Evolutionary conservation across 2,888 invertebrate genomes (phyloP).

Genomic region (Drosophila phalerata): DNA sequence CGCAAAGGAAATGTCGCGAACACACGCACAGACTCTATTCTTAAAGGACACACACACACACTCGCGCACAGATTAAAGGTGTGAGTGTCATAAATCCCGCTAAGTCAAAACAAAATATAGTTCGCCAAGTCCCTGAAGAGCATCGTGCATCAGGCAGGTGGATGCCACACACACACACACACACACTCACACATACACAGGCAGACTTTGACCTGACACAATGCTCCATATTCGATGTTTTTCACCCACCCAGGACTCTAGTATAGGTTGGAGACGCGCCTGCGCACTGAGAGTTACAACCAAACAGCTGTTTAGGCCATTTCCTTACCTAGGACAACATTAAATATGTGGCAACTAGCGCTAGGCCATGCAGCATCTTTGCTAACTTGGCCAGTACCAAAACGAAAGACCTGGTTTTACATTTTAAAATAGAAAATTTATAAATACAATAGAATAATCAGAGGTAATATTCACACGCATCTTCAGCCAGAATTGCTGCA

Average conservation of each 20-base stretch:
- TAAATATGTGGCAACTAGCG: not conserved
- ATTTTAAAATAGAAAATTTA: slow-evolving; percentile 11
- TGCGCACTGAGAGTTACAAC: slow-evolving; percentile 46
- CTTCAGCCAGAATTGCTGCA: slow-evolving; percentile 32
- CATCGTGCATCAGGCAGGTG: slow-evolving; percentile 63
- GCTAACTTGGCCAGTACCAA: not conserved
- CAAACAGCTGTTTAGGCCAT: slow-evolving; percentile 65
- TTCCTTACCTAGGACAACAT: slow-evolving; percentile 77
- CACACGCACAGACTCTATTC: slow-evolving; percentile 27
- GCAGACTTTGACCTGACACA: slow-evolving; percentile 80
- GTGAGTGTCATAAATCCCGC: slow-evolving; percentile 73
- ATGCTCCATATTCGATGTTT: slow-evolving; percentile 82
- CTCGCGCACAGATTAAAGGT: slow-evolving; percentile 21
- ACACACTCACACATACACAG: slow-evolving; percentile 8
- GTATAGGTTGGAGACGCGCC: slow-evolving; percentile 42
- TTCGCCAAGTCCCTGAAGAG: slow-evolving; percentile 46
- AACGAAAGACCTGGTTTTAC: not conserved
- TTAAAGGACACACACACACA: slow-evolving; percentile 23
- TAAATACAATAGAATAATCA: not conserved
- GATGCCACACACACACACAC: slow-evolving; percentile 35
- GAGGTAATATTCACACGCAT: slow-evolving; percentile 37
- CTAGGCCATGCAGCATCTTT: slow-evolving; percentile 25
- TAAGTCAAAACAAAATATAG: slow-evolving; percentile 77
- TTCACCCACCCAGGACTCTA: slow-evolving; percentile 8
- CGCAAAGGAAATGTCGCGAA: slow-evolving; percentile 37